A percentile compares a stretch with the other conserved stretches of the same genome.
These are phyloP conservation scores for Drosophila siamana DNA, from an alignment of 2,888 invertebrate genomes.

Conservation along the genomic window DNA sequence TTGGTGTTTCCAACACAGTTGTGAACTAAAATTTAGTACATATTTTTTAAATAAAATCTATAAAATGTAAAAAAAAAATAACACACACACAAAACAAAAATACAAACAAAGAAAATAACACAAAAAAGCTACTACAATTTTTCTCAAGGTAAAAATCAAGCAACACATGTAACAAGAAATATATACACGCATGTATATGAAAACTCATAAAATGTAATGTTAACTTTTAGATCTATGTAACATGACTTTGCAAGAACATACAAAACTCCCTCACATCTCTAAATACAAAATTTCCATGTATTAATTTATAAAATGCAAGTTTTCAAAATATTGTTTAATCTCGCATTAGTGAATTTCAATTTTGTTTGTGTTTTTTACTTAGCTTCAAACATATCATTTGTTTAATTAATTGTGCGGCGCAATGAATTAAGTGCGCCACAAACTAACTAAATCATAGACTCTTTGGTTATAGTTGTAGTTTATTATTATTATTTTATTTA, in stretches of 20 bases:
- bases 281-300: constrained; percentile 20
- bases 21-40: constrained; percentile 81
- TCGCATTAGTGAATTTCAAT: constrained; percentile 50
- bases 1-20: constrained; percentile 82
- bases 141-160: constrained; percentile 70
- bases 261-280: constrained; percentile 13
- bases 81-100: constrained; percentile 30
- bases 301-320: constrained; percentile 17
- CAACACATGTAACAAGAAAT: constrained; percentile 60
- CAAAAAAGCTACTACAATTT: constrained; percentile 63
- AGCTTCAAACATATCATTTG: constrained; percentile 72
- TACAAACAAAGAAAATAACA: constrained; percentile 30
- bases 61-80: constrained; percentile 43
- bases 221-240: constrained; percentile 69
- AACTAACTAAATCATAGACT: constrained; percentile 44
- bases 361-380: constrained; percentile 34
- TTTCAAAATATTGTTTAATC: constrained; percentile 31
- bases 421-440: constrained; percentile 34
- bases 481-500: constrained; percentile 31
- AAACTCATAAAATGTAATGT: constrained; percentile 73
- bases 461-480: constrained; percentile 28
- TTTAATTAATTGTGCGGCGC: constrained; percentile 48
- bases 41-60: constrained; percentile 72
- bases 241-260: constrained; percentile 18
- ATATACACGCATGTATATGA: constrained; percentile 26